phyloP scores from a whole-genome alignment of 2,888 invertebrate species.

The Oligia fasciuncula region DNA sequence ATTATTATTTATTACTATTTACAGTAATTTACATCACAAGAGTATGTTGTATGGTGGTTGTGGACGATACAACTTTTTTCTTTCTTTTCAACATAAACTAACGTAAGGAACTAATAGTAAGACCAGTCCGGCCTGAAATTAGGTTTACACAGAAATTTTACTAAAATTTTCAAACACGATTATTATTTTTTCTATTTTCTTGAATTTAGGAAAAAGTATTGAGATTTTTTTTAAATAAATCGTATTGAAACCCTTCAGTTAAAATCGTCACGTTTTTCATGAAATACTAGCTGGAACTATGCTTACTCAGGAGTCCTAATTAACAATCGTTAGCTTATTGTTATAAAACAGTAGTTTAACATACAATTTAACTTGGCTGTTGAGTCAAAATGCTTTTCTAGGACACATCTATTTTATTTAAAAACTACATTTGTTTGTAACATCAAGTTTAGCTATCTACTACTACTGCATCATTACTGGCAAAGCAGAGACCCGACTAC shows the following conservation, averaged over 20 bases:
- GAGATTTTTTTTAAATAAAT: not conserved
- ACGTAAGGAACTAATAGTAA: constrained; percentile 76
- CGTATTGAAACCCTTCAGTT: constrained; percentile 31
- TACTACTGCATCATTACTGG: constrained; percentile 19
- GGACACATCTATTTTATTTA: constrained; percentile 21
- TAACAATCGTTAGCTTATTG: constrained; percentile 25
- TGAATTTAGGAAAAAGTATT: not conserved
- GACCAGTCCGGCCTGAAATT: constrained; percentile 45
- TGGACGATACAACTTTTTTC: constrained; percentile 70
- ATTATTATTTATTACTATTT: constrained; percentile 77
- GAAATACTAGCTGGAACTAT: constrained; percentile 63
- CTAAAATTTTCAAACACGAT: constrained; percentile 31
- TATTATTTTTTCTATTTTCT: not conserved
- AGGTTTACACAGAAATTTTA: constrained; percentile 22
- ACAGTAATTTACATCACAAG: constrained; percentile 90
- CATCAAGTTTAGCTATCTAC: constrained; percentile 20
- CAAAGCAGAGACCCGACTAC: not conserved
- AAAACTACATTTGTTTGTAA: constrained; percentile 41
- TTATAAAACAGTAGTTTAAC: constrained; percentile 17
- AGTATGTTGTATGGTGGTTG: constrained; percentile 80
- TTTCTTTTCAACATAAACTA: constrained; percentile 65
- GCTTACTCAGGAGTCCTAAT: constrained; percentile 52
- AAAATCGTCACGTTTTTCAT: constrained; percentile 47
- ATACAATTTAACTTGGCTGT: constrained; percentile 29
- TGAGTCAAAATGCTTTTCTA: constrained; percentile 44